phyloP scores from a whole-genome alignment of 2,113 vertebrate species.

The Ranitomeya imitator region DNA sequence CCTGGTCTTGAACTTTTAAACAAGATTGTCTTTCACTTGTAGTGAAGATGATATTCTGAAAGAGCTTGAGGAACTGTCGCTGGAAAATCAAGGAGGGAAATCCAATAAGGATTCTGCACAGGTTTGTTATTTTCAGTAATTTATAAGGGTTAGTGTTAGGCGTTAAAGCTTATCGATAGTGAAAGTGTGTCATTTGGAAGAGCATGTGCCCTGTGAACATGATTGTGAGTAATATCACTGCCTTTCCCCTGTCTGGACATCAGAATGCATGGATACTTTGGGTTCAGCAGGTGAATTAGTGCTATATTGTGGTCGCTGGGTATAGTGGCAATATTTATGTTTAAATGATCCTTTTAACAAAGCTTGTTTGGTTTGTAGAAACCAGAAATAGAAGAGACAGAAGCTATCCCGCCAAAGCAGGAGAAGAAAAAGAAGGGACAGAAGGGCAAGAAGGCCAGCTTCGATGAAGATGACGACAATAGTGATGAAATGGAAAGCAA shows the following conservation, averaged over 20 bases:
- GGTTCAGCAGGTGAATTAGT: neutral
- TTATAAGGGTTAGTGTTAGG: neutral
- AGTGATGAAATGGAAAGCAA: constrained; percentile 75
- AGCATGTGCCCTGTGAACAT: neutral
- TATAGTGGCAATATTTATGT: neutral
- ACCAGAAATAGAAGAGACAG: constrained; percentile 77
- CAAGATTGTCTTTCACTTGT: constrained; percentile 62
- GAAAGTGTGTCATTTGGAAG: no score
- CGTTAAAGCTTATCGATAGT: neutral
- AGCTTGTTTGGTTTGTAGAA: constrained; percentile 71
- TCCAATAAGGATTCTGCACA: constrained; percentile 71
- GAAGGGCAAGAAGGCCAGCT: constrained; percentile 80
- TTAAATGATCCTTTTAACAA: neutral
- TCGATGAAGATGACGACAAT: constrained; percentile 81
- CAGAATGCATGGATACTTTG: neutral
- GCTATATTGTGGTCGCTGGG: neutral
- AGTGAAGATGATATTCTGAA: constrained; percentile 97
- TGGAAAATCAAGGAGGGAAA: constrained; percentile 85
- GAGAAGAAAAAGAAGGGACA: constrained; percentile 92
- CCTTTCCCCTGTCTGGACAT: neutral
- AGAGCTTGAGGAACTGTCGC: constrained; percentile 90
- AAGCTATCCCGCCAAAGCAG: constrained; percentile 74
- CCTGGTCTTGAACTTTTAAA: neutral
- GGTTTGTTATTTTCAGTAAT: constrained; percentile 59
- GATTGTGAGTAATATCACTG: neutral